A percentile compares a stretch with the other conserved stretches of the same genome.
Evolutionary conservation across 30 jellyfish, hydroid and myxozoan genomes (phyloP).

Genomic region (Morbakka virulenta): DNA sequence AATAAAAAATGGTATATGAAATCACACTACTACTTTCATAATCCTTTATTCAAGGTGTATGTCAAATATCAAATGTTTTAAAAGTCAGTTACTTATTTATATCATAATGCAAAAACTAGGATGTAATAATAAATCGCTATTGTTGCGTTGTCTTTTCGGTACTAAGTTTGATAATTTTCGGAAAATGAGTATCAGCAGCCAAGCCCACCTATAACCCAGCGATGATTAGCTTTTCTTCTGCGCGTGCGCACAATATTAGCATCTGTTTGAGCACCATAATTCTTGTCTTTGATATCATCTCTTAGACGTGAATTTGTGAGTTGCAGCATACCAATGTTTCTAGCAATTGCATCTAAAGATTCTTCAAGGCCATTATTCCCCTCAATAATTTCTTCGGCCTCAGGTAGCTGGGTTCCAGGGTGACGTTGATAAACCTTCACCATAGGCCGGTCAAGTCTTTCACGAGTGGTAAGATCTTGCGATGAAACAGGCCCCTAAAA

Average conservation of each 20-base stretch:
- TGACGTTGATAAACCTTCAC: slow-evolving; percentile 78
- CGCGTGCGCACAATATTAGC: slow-evolving; percentile 92
- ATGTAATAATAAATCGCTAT: no score
- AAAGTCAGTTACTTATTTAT: no score
- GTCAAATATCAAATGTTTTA: no score
- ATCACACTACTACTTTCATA: no score
- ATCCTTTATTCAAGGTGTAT: no score
- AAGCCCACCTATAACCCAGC: slow-evolving; percentile 88
- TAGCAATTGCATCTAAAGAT: slow-evolving; percentile 79
- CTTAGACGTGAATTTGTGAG: slow-evolving; percentile 67
- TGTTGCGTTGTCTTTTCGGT: no score
- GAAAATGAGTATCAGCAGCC: slow-evolving; percentile 61
- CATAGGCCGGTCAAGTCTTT: slow-evolving; percentile 81
- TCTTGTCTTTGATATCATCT: slow-evolving; percentile 79
- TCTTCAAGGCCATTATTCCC: slow-evolving; percentile 79
- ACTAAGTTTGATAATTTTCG: no score
- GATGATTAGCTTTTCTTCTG: slow-evolving; percentile 79
- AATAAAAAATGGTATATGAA: no score
- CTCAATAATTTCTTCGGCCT: slow-evolving; percentile 83
- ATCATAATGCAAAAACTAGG: no score
- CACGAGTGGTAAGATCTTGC: slow-evolving; percentile 78
- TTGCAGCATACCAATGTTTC: slow-evolving; percentile 79
- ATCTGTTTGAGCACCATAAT: slow-evolving; percentile 68
- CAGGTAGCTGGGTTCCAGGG: slow-evolving; percentile 92
- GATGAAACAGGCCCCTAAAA: slow-evolving; percentile 91